Evolutionary conservation across 1,140 invertebrate genomes (phyloP), one percentile per base, ranked within the genome.

Genomic region (Trinorchestia longiramus): DNA sequence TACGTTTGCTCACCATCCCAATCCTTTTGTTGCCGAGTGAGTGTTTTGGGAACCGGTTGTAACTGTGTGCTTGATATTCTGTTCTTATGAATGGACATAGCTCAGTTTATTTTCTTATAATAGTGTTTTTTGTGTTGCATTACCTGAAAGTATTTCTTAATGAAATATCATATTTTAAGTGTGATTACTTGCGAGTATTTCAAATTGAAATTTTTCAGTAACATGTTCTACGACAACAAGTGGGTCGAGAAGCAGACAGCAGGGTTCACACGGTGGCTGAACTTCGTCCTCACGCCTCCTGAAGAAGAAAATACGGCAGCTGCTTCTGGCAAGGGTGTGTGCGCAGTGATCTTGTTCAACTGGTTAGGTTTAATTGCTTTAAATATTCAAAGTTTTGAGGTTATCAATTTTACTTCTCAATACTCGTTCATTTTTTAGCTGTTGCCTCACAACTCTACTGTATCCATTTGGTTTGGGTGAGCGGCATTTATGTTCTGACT

Each of bases 231-330:
- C 97, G 98, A 99, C 97, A 98, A 98, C 96, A 97, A 98, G 97
- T 99, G 98, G 97, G 98, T 99, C 28, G 98, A 98, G 94, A 98
- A 98, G 96, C 98, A 99, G 97, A 98, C 99, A 97, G 97, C 97
- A 0, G 98, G 98, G 96, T 99, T 99, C 97, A 98, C 98, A 96
- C 98, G 98, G 96, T 99, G 99, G 99, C 97, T 99, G 0, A 99
- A 99, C 97, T 98, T 98, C 95, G 97, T 99, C 57, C 97, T 99
- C 0, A 99, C 98, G 4, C 98, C 99, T 17, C 98, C 98, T 0
- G 98, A 98, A 62, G 98, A 98, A 53, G 96, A 96, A 53, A 95
- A 96, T 43, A 95, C 96, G 47, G 95, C 95, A 53, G 95, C 95
- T 36, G 94, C 95, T 8, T 62, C 96, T 40, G 96, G 96, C 95